Conservation (phyloP, 2,888 invertebrate genomes). For the Merodon equestris region DNA sequence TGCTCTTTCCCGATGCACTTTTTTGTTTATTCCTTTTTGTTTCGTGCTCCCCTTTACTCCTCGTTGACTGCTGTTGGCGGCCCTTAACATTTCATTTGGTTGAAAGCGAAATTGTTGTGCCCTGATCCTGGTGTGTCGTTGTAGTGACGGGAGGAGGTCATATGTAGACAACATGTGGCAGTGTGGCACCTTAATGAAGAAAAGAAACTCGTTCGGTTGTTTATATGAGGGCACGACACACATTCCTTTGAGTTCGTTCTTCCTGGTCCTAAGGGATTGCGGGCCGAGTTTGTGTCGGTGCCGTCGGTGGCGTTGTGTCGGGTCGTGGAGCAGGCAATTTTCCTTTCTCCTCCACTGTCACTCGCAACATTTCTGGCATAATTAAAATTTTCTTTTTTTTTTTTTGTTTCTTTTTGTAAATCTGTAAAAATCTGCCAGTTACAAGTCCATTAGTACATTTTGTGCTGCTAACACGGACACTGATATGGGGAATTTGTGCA, state of each 20-base stretch:
- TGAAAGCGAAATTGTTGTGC: conserved; percentile 63
- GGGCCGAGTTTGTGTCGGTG: too few species aligned
- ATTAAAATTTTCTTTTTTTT: conserved; percentile 44
- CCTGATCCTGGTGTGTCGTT: conserved; percentile 5
- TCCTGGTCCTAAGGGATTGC: conserved; percentile 18
- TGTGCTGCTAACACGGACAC: conserved; percentile 33
- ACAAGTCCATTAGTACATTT: conserved; percentile 6
- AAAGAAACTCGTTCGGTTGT: conserved; percentile 42
- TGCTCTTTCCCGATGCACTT: conserved; percentile 6
- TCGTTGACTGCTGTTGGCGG: conserved; percentile 24
- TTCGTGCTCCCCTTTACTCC: conserved; percentile 22
- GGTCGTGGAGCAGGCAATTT: conserved; percentile 25
- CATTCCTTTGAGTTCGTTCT: conserved; percentile 60
- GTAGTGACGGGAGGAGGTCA: conserved; percentile 42
- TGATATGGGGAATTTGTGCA: background rate
- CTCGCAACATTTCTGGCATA: conserved; percentile 57
- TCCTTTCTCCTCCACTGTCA: conserved; percentile 34
- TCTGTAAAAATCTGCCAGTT: conserved; percentile 5
- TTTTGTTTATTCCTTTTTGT: conserved; percentile 6
- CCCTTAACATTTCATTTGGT: conserved; percentile 48
- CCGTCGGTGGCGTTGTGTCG: too few species aligned
- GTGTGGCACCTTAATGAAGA: conserved; percentile 49
- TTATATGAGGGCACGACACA: conserved; percentile 45
- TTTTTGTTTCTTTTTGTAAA: conserved; percentile 20
- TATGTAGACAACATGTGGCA: conserved; percentile 51